These are phyloP conservation scores for Okamejei kenojei DNA, from an alignment of 2,797 vertebrate genomes.

Conservation along the genomic window DNA sequence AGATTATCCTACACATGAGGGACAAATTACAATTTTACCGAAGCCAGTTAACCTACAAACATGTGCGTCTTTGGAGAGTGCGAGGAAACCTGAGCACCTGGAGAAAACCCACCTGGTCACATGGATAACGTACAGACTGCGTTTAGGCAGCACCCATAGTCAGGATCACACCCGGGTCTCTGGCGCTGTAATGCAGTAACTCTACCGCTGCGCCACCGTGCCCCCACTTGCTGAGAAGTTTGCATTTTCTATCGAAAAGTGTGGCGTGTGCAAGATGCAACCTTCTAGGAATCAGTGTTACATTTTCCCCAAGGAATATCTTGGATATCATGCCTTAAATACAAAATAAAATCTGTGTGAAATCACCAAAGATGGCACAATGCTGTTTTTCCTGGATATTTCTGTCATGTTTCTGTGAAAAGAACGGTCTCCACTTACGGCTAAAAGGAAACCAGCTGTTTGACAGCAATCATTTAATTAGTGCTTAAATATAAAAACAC, in stretches of 20 bases:
- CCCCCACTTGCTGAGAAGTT: neutral
- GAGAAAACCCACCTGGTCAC: too few species aligned
- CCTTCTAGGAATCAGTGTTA: neutral
- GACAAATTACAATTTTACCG: too few species aligned
- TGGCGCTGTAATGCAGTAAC: too few species aligned
- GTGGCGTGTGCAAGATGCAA: neutral
- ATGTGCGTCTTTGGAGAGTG: too few species aligned
- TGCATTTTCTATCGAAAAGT: neutral
- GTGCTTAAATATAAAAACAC: neutral
- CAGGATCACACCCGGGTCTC: too few species aligned
- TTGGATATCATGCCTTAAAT: neutral
- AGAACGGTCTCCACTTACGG: neutral
- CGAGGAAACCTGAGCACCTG: too few species aligned
- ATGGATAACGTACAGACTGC: too few species aligned
- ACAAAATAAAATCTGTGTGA: neutral
- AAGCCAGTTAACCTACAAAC: too few species aligned
- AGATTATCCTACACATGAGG: too few species aligned
- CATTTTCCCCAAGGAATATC: neutral
- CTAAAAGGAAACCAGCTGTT: neutral
- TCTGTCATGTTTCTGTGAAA: neutral
- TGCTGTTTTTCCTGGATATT: neutral
- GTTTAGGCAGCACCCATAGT: too few species aligned
- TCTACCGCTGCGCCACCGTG: too few species aligned
- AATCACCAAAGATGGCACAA: neutral
- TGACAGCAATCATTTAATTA: constrained; percentile 5